Percentiles rank a stretch among this genome's conserved stretches.
Conservation (phyloP, 2,113 vertebrate species). For the Melanerpes aurifrons region DNA sequence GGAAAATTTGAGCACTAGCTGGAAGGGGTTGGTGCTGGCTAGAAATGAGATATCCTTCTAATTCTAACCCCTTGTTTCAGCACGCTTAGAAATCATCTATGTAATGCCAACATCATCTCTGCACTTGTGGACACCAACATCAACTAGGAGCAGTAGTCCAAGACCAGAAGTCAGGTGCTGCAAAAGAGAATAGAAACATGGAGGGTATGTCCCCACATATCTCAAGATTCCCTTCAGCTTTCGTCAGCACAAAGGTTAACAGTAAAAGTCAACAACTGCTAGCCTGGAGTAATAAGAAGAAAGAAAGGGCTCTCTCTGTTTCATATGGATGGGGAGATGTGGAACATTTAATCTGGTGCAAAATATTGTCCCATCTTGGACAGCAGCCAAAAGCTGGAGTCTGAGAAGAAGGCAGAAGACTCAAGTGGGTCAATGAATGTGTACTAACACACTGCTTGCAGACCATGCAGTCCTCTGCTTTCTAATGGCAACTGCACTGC, state of each 20-base stretch:
- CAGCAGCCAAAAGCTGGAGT: neutral
- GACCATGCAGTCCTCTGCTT: rapidly evolving
- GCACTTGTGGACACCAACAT: neutral
- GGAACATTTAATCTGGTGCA: neutral
- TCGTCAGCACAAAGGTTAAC: neutral
- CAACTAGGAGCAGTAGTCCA: neutral
- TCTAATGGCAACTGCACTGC: neutral
- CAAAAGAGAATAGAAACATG: neutral
- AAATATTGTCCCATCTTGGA: neutral
- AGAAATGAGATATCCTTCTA: neutral
- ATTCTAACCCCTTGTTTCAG: neutral
- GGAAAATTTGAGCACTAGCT: neutral
- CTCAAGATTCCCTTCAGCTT: neutral
- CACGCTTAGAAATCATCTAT: neutral
- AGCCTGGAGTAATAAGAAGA: neutral
- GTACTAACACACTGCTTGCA: neutral
- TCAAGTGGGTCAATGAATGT: neutral
- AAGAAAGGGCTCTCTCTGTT: neutral
- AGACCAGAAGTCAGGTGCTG: neutral
- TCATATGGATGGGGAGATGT: neutral
- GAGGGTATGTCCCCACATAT: no score
- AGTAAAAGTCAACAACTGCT: neutral
- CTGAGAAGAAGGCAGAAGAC: neutral
- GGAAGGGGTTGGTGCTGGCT: neutral
- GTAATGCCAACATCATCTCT: neutral